Base-by-base conservation (phyloP, 2,113 vertebrate species). In the Epinephelus moara region DNA sequence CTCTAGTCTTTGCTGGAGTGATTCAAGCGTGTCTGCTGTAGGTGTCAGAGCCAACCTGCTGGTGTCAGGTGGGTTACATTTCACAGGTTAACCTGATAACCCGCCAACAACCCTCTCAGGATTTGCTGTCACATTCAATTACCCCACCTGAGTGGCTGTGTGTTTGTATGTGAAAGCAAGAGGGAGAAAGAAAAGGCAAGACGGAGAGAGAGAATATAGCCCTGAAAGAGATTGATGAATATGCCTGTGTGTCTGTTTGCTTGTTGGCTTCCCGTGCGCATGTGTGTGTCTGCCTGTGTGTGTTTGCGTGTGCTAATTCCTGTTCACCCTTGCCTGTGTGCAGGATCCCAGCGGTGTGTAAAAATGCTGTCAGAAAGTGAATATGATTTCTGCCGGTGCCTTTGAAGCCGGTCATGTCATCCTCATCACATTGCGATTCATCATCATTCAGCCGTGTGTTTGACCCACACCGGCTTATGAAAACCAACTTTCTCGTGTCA, bases 11-110 rank as follows among this genome's bases (percentile, higher is more conserved):
- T 63, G 59, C 61, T 33, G 81, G 60, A 90, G 81, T 80, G 88
- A 90, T 75, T 92, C 85, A 89, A 25, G 75, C 30, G 56, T 80
- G 78, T 79, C 74, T 81, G 67, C 74, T 77, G 80, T 64, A 70
- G 84, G 90, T 90, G 90, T 87, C 80, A 71, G 72, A 85, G 77
- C 64, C 83, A 85, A 85, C 83, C 86, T 53, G 72, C 85, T 49
- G 62, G 83, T 92, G 92, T 89, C 89, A 91, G 89, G 81, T 81
- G 85, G 92, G 87, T 92, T 89, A 74, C 81, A 85, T 90, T 90
- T 93, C 86, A 87, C 88, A 91, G 89, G 91, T 94, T 90, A 92
- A 93, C 92, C 90, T 73, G 89, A 89, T 89, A 92, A 94, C 91
- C 91, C 9, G 64, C 84, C 89, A 89, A 87, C 87, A 86, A 85